Base-by-base conservation (phyloP, 1,140 invertebrate species). In the Lepidotrigona ventralis region DNA sequence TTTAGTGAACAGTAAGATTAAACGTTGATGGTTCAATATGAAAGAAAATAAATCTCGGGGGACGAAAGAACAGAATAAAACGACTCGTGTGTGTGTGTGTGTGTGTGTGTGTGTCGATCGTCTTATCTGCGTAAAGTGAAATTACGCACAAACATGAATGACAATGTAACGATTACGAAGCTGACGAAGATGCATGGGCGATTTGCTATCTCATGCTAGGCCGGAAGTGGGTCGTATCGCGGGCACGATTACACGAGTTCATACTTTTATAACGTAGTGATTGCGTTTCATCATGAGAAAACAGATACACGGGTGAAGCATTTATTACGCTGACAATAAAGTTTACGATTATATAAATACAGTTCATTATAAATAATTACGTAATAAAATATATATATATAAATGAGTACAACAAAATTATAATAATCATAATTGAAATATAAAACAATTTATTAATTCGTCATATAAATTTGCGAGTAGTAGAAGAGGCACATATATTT, bases 211-310 rank as follows among this genome's bases (percentile, higher is more conserved):
- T 87, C 72, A 39, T 74, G 54, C 9, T 78, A 51, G 60, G 63
- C 84, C 80, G 87, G 86, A 88, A 88, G 84, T 80, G 72, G 76
- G 73, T 88, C 80, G n/a, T 88, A 88, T 88, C 86, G 71, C 80
- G 23, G 15, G 33, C 79, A 79, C 29, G 83, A 85, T 88, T 87
- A 60, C 68, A 58, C 60, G 68, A 68, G 76, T 75, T 85, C 76
- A 69, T 51, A 69, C 56, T 78, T 85, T 86, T 73, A 79, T 39
- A 72, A 68, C 81, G 74, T 66, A 79, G 51, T 51, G 71, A 79
- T 82, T 76, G 71, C 71, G 66, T 58, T 64, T 74, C 77, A 29
- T 79, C 70, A 70, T 75, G 70, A 81, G 74, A 46, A 77, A 83
- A 73, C 71, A 56, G 26, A 21, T 46, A 46, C 23, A n/a, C n/a